Evolutionary conservation across 37 sponge, comb jelly and placozoan genomes (phyloP).

Genomic region (Chondrosia reniformis): DNA sequence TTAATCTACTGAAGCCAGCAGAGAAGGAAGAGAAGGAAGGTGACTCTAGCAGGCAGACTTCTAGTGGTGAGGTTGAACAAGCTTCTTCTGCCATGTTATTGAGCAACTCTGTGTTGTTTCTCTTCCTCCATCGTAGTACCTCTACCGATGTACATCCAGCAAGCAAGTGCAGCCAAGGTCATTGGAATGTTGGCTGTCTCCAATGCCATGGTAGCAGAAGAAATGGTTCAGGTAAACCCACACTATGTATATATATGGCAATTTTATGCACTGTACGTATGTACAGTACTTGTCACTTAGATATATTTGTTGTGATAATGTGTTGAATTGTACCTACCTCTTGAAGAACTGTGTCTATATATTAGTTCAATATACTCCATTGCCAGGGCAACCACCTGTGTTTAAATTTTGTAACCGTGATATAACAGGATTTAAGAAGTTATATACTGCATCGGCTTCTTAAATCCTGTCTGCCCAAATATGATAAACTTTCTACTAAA

Average conservation of each 20-base stretch:
- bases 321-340: too few relatives aligned
- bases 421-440: too few relatives aligned
- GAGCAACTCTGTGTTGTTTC: not conserved
- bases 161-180: slow-evolving; percentile 69
- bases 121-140: slow-evolving; percentile 45
- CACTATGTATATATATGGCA: not conserved
- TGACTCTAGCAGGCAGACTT: not conserved
- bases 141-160: slow-evolving; percentile 66
- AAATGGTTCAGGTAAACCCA: slow-evolving; percentile 24
- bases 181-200: slow-evolving; percentile 31
- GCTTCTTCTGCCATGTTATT: not conserved
- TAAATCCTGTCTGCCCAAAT: too few relatives aligned
- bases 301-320: too few relatives aligned
- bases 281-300: too few relatives aligned
- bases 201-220: not conserved
- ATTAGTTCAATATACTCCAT: too few relatives aligned
- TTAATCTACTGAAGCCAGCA: slow-evolving; percentile 58
- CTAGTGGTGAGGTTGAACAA: not conserved
- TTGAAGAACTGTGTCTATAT: too few relatives aligned
- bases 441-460: too few relatives aligned
- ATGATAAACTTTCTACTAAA: too few relatives aligned
- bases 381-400: too few relatives aligned
- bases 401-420: too few relatives aligned
- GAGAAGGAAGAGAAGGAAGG: not conserved
- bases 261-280: too few relatives aligned